Conservation (phyloP, 2,888 invertebrate species). For the Periphyllus acericola region DNA sequence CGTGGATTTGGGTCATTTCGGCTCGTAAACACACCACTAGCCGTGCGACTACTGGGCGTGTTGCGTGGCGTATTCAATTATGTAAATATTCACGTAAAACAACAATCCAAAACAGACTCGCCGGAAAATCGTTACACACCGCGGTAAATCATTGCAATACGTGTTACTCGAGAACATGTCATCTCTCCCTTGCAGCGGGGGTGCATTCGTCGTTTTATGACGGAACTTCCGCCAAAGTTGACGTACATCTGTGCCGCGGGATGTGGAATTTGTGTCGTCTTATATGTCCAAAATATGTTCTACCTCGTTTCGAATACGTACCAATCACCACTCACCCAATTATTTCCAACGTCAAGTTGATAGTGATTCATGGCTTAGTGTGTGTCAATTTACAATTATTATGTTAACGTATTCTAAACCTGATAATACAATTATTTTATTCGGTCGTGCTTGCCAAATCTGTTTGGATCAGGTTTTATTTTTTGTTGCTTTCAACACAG, state of each 20-base stretch:
- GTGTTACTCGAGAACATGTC: not conserved
- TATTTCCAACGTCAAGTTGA: not conserved
- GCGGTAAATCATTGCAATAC: not conserved
- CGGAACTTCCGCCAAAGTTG: not conserved
- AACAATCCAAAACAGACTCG: not conserved
- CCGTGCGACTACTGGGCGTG: too few species aligned
- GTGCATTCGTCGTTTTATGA: not conserved
- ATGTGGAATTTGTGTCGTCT: not conserved
- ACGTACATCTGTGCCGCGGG: slow-evolving; percentile 16
- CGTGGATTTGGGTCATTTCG: slow-evolving; percentile 30
- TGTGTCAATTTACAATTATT: not conserved
- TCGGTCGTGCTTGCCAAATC: not conserved
- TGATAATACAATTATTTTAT: not conserved
- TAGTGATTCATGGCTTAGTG: not conserved
- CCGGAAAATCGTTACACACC: not conserved
- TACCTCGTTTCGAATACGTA: not conserved
- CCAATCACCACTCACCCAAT: not conserved
- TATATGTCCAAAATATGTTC: slow-evolving; percentile 10
- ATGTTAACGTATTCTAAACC: not conserved
- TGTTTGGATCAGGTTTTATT: not conserved
- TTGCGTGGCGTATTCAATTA: not conserved
- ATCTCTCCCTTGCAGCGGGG: not conserved
- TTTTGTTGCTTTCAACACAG: not conserved
- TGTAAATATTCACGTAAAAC: not conserved
- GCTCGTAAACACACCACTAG: not conserved